Conservation (phyloP, 2,888 invertebrate genomes). For the Pilophorus perplexus region DNA sequence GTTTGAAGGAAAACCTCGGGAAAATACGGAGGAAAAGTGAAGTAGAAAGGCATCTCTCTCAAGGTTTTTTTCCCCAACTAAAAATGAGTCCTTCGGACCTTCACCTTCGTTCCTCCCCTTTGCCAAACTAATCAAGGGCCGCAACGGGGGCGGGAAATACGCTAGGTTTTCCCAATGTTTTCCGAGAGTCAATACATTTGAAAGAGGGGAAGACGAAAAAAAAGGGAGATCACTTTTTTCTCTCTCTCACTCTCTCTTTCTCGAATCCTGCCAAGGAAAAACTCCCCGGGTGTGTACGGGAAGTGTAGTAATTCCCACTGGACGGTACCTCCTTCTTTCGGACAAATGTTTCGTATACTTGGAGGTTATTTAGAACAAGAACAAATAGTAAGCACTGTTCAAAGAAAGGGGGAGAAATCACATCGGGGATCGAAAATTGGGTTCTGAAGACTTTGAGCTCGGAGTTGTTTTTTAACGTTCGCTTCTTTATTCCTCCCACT, state of each 20-base stretch:
- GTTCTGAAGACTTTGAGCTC: too few relatives aligned
- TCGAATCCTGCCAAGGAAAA: constrained; percentile 8
- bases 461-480: too few relatives aligned
- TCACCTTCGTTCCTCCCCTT: background rate
- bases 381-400: constrained; percentile 35
- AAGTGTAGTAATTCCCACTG: constrained; percentile 25
- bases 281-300: background rate
- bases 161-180: constrained; percentile 15
- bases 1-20: background rate
- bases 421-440: constrained; percentile 12
- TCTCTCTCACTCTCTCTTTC: too few relatives aligned
- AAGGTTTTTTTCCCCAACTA: constrained; percentile 8
- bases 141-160: background rate
- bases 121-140: constrained; percentile 26
- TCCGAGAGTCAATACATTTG: constrained; percentile 28
- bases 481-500: too few relatives aligned
- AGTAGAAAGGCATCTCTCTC: background rate
- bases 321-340: constrained; percentile 4
- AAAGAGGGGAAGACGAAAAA: constrained; percentile 21
- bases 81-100: constrained; percentile 20
- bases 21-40: background rate
- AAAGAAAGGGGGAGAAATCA: constrained; percentile 15
- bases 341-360: constrained; percentile 23
- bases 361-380: constrained; percentile 35
- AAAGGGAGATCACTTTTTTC: too few relatives aligned